Percentiles rank a stretch among this genome's conserved stretches.
These are phyloP conservation scores for Panorpa germanica DNA, from an alignment of 2,888 invertebrate genomes.

Conservation along the genomic window DNA sequence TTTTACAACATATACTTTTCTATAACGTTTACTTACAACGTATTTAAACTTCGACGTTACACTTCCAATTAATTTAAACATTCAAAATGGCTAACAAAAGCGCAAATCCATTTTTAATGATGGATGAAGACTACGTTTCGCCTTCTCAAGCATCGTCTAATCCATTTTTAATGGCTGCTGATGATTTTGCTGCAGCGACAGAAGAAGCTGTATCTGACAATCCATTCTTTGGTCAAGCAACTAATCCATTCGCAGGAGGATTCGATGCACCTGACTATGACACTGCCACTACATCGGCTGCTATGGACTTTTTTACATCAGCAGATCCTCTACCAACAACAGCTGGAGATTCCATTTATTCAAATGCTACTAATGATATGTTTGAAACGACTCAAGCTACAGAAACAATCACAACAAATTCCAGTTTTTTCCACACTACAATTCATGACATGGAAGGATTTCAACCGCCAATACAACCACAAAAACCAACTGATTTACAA, in stretches of 20 bases:
- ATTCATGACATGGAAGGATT: slow-evolving; percentile 11
- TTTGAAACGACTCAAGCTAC: no score
- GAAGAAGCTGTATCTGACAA: slow-evolving; percentile 30
- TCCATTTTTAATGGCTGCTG: slow-evolving; percentile 42
- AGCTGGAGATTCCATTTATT: no score
- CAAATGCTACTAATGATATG: no score
- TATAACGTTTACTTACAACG: not conserved
- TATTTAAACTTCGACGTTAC: slow-evolving; percentile 4
- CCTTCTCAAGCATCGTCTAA: slow-evolving; percentile 35
- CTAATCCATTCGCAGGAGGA: slow-evolving; percentile 43
- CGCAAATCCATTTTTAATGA: slow-evolving; percentile 71
- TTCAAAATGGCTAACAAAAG: slow-evolving; percentile 24
- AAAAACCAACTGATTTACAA: slow-evolving; percentile 25
- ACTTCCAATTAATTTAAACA: slow-evolving; percentile 3
- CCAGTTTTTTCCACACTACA: slow-evolving; percentile 12
- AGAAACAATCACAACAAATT: slow-evolving; percentile 15
- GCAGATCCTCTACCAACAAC: slow-evolving; percentile 22
- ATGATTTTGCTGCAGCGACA: slow-evolving; percentile 14
- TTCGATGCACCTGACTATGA: slow-evolving; percentile 25
- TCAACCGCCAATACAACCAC: slow-evolving; percentile 12
- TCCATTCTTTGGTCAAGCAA: slow-evolving; percentile 44
- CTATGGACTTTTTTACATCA: slow-evolving; percentile 26
- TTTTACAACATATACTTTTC: not conserved
- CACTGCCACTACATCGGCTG: slow-evolving; percentile 23
- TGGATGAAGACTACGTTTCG: slow-evolving; percentile 40